Evolutionary conservation across 1,140 invertebrate genomes (phyloP).

Genomic region (Acromyrmex heyeri): DNA sequence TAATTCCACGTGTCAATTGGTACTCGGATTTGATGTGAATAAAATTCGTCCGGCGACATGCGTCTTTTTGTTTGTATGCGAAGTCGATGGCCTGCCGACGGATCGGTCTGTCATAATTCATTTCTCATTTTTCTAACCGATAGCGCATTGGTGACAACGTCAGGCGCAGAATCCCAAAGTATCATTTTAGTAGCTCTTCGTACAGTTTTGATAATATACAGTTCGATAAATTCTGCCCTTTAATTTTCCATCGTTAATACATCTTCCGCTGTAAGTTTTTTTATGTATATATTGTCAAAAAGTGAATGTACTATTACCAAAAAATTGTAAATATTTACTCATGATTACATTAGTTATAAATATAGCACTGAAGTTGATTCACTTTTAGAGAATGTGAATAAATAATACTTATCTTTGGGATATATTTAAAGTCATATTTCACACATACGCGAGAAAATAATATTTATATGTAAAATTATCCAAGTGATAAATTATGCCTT

Average conservation of each 20-base stretch:
- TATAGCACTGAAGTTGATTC: too few species aligned
- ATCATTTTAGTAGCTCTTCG: not conserved
- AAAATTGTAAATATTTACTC: too few species aligned
- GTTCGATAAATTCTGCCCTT: not conserved
- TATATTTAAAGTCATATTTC: not conserved
- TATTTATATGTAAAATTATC: not conserved
- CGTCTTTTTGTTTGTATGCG: constrained; percentile 1
- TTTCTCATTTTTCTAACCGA: constrained; percentile 20
- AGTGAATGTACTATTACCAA: too few species aligned
- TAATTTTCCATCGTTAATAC: constrained; percentile 5
- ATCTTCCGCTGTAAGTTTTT: not conserved
- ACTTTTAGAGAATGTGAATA: not conserved
- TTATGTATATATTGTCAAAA: not conserved
- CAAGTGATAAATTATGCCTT: not conserved
- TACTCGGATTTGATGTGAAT: constrained; percentile 66
- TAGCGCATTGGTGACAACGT: not conserved
- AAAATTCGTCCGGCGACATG: constrained; percentile 25
- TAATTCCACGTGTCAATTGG: constrained; percentile 83
- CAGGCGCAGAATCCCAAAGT: not conserved
- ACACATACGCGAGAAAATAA: too few species aligned
- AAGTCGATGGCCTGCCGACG: not conserved
- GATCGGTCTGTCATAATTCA: constrained; percentile 33
- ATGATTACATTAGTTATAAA: too few species aligned
- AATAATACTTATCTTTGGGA: not conserved
- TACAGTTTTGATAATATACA: not conserved